Conservation (phyloP, 2,888 invertebrate genomes). For the Lissocephala sabroskyi region DNA sequence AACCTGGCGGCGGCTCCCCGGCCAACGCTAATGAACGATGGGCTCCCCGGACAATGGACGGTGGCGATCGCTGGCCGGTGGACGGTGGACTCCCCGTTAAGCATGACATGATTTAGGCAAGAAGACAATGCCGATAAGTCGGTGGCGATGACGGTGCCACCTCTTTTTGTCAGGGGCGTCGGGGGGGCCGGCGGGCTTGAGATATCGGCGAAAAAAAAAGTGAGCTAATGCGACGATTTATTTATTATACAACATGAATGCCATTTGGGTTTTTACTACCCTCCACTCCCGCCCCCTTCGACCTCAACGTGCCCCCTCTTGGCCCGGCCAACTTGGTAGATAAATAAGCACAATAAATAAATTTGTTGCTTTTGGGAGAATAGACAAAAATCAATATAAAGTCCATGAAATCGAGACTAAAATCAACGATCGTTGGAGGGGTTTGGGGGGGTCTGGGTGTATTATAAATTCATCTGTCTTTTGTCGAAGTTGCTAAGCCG, state of each 20-base stretch:
- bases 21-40: no score
- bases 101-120: constrained; percentile 35
- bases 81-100: not conserved
- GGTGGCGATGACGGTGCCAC: not conserved
- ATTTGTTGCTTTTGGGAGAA: no score
- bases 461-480: constrained; percentile 5
- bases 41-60: not conserved
- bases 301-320: no score
- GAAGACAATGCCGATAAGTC: constrained; percentile 56
- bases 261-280: constrained; percentile 4
- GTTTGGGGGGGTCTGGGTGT: no score
- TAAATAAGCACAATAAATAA: no score
- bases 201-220: constrained; percentile 24
- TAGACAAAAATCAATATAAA: constrained; percentile 7
- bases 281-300: no score
- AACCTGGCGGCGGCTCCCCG: not conserved
- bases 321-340: no score
- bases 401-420: constrained; percentile 18
- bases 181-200: constrained; percentile 19
- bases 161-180: no score
- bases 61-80: not conserved
- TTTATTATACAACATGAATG: constrained; percentile 44
- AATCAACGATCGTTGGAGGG: not conserved
- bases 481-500: not conserved
- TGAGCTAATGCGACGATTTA: constrained; percentile 52